Percentiles rank a stretch among this genome's conserved stretches.
Evolutionary conservation across 2,797 vertebrate genomes (phyloP).

Genomic region (Petrocephalus schoutedeni): DNA sequence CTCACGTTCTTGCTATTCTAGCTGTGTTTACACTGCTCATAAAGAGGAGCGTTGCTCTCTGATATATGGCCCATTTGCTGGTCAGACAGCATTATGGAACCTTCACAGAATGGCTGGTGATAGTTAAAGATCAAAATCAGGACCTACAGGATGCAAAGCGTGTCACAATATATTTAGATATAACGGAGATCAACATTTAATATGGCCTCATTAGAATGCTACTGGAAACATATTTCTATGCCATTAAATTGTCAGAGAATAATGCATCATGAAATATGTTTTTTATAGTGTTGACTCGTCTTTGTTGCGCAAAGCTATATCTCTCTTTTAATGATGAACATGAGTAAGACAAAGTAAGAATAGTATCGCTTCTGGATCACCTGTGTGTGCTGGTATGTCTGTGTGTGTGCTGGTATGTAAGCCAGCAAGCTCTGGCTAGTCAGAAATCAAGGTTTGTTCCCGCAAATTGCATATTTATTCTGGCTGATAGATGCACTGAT

Average conservation of each 20-base stretch:
- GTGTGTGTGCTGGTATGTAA: constrained; percentile 4
- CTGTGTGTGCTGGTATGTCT: background rate
- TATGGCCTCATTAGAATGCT: constrained; percentile 57
- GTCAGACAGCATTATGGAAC: constrained; percentile 55
- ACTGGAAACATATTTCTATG: constrained; percentile 57
- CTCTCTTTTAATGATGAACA: constrained; percentile 26
- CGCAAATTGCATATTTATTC: constrained; percentile 7
- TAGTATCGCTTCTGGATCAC: background rate
- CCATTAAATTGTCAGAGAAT: constrained; percentile 40
- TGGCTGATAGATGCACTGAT: background rate
- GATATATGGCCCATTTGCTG: constrained; percentile 58
- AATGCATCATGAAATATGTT: constrained; percentile 39
- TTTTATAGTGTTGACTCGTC: constrained; percentile 37
- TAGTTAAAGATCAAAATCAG: background rate
- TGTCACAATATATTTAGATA: constrained; percentile 45
- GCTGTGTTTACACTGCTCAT: constrained; percentile 41
- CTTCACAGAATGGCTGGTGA: constrained; percentile 47
- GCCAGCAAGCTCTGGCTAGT: background rate
- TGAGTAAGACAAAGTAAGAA: constrained; percentile 18
- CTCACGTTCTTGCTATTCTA: constrained; percentile 46
- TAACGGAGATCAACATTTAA: constrained; percentile 62
- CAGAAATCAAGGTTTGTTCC: constrained; percentile 1
- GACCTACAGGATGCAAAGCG: constrained; percentile 48
- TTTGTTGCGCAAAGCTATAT: constrained; percentile 19
- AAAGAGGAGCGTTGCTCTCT: constrained; percentile 32